Evolutionary conservation across 2,888 invertebrate species (phyloP).

Genomic region (Hypolimnas misippus): DNA sequence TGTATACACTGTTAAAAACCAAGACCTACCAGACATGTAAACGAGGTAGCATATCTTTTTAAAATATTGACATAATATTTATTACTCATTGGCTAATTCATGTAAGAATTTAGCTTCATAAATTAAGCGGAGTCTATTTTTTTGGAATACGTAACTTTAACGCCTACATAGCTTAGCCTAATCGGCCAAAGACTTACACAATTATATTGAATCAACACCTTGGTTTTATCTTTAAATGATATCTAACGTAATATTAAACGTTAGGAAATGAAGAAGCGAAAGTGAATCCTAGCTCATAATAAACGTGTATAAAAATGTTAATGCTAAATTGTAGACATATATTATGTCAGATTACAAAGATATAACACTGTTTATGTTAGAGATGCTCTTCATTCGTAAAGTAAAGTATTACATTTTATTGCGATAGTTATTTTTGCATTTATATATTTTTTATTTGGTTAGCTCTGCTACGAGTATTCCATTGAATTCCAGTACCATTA

Average conservation of each 20-base stretch:
- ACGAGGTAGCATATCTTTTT: background rate
- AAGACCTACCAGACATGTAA: too few relatives aligned
- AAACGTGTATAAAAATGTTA: background rate
- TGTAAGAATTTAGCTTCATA: background rate
- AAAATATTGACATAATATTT: background rate
- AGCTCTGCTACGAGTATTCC: too few relatives aligned
- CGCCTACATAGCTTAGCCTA: slow-evolving; percentile 14
- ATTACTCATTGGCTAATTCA: background rate
- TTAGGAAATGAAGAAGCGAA: slow-evolving; percentile 1
- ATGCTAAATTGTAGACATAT: background rate
- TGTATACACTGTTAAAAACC: too few relatives aligned
- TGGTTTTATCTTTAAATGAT: slow-evolving; percentile 11
- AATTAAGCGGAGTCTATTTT: background rate
- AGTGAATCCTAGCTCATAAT: background rate
- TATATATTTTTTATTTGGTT: too few relatives aligned
- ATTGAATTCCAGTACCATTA: too few relatives aligned
- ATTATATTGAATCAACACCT: slow-evolving; percentile 20
- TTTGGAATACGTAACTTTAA: slow-evolving; percentile 15
- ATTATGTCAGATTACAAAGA: too few relatives aligned
- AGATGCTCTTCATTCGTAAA: too few relatives aligned
- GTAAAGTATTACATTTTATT: too few relatives aligned
- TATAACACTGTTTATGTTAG: too few relatives aligned
- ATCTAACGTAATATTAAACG: slow-evolving; percentile 13
- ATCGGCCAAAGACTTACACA: slow-evolving; percentile 16
- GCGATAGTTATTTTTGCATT: too few relatives aligned